Evolutionary conservation across 1,140 invertebrate genomes (phyloP), one percentile per base, ranked within the genome.

Genomic region (Steinernema feltiae): DNA sequence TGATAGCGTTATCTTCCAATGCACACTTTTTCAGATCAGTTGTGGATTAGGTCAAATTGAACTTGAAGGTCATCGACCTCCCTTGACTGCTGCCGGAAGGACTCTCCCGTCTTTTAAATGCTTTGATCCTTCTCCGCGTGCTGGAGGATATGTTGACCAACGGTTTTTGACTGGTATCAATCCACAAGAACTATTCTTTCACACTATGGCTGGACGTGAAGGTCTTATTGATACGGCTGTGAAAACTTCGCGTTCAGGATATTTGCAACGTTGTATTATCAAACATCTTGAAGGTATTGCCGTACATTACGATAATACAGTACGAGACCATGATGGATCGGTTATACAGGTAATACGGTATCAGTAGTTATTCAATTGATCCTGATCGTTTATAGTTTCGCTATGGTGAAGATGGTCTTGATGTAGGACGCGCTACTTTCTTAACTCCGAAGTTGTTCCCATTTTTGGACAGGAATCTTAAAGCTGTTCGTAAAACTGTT

Each of bases 191-290:
- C 98, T 97, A 85, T 99, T 98, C 88, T 98, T 97, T 87, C 96
- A 99, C 90, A 99, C 96, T 86, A 99, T 99, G 96, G 97, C 97
- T 71, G 97, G 97, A 77, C 90, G 97, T 88, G 97, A 99, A 90
- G 90, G 90, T 87, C 84, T 91, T 30, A 88, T 92, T 78, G 91
- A 92, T 86, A 92, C 91, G 32, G 91, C 91, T 79, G 91, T 92
- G 0, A 92, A 92, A 84, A 99, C 97, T 3, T 97, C 94, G 89
- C 90, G 95, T 79, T 96, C 94, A 84, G 97, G 97, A 81, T 99
- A 99, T 87, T 89, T 99, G 71, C 97, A 99, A 88, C 90, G 97
- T 75, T 99, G 97, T 89, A 88, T 99, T 0, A 93, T 99, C 21
- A 99, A 99, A 88, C 94, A 98, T 89, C 88, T 99, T 30, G 97